A percentile compares a stretch with the other conserved stretches of the same genome.
These are phyloP conservation scores for Thelaira solivaga DNA, from an alignment of 2,888 invertebrate genomes.

Conservation along the genomic window DNA sequence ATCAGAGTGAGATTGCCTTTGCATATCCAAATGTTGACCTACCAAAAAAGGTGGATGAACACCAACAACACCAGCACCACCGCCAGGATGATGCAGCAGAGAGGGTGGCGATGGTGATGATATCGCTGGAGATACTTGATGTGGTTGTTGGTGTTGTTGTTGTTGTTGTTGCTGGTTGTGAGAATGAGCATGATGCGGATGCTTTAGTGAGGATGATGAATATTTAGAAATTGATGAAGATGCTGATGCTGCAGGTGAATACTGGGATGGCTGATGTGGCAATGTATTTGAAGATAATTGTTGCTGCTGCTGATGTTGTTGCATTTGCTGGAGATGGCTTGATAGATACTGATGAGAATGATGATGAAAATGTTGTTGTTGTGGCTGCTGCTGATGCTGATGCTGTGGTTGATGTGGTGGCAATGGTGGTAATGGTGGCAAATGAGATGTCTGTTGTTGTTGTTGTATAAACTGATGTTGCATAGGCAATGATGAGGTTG, in stretches of 20 bases:
- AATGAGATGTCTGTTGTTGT: conserved; percentile 56
- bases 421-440: conserved; percentile 55
- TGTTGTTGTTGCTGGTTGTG: conserved; percentile 64
- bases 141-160: conserved; percentile 61
- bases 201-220: conserved; percentile 69
- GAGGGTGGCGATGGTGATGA: conserved; percentile 77
- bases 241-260: conserved; percentile 71
- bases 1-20: conserved; percentile 94
- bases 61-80: conserved; percentile 48
- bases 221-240: conserved; percentile 70
- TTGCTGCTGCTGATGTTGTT: conserved; percentile 60
- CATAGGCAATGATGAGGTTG: conserved; percentile 74
- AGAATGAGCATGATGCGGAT: conserved; percentile 65
- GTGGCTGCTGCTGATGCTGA: conserved; percentile 54
- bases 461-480: conserved; percentile 71
- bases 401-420: conserved; percentile 48
- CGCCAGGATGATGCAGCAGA: conserved; percentile 72
- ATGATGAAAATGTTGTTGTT: conserved; percentile 65
- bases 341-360: conserved; percentile 66
- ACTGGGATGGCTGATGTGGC: conserved; percentile 66
- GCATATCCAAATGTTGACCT: conserved; percentile 81
- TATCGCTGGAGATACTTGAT: conserved; percentile 74
- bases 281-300: conserved; percentile 42
- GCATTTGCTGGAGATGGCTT: conserved; percentile 50
- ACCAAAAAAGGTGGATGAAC: conserved; percentile 73